These are phyloP conservation scores for Halotydeus destructor DNA, from an alignment of 1,140 invertebrate genomes.

Conservation along the genomic window DNA sequence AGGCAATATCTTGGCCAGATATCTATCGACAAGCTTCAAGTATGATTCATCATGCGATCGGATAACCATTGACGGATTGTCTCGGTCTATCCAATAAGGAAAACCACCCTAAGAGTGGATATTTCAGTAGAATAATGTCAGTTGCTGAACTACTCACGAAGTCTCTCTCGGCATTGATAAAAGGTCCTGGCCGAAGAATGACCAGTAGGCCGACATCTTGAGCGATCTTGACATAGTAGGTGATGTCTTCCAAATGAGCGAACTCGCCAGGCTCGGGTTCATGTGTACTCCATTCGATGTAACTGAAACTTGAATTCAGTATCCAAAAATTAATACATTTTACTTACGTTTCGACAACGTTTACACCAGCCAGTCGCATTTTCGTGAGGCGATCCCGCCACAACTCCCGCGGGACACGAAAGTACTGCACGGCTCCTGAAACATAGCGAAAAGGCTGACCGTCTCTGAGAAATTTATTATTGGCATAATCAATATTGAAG, in stretches of 20 bases:
- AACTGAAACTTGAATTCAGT: conserved; percentile 17
- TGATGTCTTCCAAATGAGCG: conserved; percentile 19
- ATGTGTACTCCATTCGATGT: conserved; percentile 10
- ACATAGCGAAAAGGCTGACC: conserved; percentile 57
- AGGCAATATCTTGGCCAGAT: conserved; percentile 23
- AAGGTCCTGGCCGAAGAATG: conserved; percentile 29
- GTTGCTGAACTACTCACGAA: conserved; percentile 29
- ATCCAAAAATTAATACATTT: conserved; percentile 24
- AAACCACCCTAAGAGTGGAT: conserved; percentile 24
- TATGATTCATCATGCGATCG: conserved; percentile 18
- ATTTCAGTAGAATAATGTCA: too few species aligned
- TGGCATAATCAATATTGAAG: conserved; percentile 45
- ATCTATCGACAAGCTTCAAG: conserved; percentile 22
- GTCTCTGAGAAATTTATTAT: conserved; percentile 57
- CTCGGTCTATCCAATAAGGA: conserved; percentile 23
- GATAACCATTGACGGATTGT: conserved; percentile 14
- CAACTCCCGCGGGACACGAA: conserved; percentile 26
- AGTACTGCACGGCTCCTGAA: conserved; percentile 43
- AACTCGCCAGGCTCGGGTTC: conserved; percentile 10
- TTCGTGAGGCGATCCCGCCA: conserved; percentile 30
- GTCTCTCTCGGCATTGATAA: conserved; percentile 32
- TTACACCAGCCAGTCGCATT: conserved; percentile 28
- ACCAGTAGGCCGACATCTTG: conserved; percentile 26
- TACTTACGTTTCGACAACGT: conserved; percentile 31
- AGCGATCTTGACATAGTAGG: conserved; percentile 25